phyloP scores from a whole-genome alignment of 2,888 invertebrate genomes.

The Boloria euphrosyne region DNA sequence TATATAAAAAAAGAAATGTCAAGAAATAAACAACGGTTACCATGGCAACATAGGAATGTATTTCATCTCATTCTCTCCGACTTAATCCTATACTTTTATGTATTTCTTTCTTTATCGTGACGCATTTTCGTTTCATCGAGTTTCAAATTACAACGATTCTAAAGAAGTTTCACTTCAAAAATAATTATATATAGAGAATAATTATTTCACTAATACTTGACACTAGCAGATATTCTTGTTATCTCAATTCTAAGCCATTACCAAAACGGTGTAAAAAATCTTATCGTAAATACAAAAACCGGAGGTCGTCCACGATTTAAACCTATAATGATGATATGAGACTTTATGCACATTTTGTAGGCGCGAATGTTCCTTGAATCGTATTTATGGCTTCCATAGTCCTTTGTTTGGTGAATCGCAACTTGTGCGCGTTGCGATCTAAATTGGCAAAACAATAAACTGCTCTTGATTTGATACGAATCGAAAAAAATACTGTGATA shows the following conservation, averaged over 20 bases:
- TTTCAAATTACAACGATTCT: too few relatives aligned
- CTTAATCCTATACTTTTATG: too few relatives aligned
- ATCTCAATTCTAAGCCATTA: not conserved
- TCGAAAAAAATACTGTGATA: not conserved
- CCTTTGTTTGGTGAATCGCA: slow-evolving; percentile 50
- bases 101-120: too few relatives aligned
- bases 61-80: too few relatives aligned
- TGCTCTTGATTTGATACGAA: slow-evolving; percentile 27
- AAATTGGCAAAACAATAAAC: slow-evolving; percentile 42
- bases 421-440: slow-evolving; percentile 39
- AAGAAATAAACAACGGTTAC: too few relatives aligned
- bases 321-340: slow-evolving; percentile 51
- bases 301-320: slow-evolving; percentile 50
- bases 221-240: too few relatives aligned
- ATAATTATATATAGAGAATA: too few relatives aligned
- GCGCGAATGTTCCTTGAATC: slow-evolving; percentile 53
- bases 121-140: too few relatives aligned
- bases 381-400: slow-evolving; percentile 49
- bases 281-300: slow-evolving; percentile 30
- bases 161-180: too few relatives aligned
- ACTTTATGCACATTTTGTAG: slow-evolving; percentile 53
- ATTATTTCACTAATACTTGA: too few relatives aligned
- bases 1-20: too few relatives aligned
- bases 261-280: not conserved
- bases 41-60: too few relatives aligned